phyloP scores from a whole-genome alignment of 2,113 vertebrate genomes.

The Cacatua alba region DNA sequence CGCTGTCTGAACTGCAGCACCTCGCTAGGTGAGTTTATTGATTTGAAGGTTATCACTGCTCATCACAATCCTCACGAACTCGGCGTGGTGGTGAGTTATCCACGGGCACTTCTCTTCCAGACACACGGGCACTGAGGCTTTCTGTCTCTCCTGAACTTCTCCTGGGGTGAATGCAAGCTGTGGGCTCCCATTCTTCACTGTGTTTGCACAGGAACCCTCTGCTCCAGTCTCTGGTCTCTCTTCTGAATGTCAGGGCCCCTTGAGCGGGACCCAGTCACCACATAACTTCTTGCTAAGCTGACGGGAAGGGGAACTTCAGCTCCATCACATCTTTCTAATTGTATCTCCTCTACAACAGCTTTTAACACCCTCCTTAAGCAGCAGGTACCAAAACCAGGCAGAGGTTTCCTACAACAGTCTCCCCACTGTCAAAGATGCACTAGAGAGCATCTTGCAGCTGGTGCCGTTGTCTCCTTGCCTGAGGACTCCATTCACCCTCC shows the following conservation, averaged over 20 bases:
- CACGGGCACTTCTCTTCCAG: background rate
- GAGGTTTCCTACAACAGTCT: background rate
- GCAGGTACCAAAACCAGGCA: background rate
- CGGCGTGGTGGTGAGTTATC: background rate
- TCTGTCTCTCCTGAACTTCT: background rate
- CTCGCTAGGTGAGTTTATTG: background rate
- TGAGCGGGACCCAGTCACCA: background rate
- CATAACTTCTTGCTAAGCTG: background rate
- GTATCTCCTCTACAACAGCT: background rate
- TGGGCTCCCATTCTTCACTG: rapidly evolving
- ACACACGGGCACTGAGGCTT: rapidly evolving
- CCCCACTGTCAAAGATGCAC: rapidly evolving
- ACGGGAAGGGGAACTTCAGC: background rate
- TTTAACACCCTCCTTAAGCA: background rate
- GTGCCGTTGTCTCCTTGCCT: background rate
- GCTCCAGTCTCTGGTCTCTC: background rate
- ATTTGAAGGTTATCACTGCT: background rate
- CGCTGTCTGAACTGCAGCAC: rapidly evolving
- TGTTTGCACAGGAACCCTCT: background rate
- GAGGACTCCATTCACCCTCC: background rate
- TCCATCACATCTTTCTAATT: background rate
- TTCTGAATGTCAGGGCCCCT: background rate
- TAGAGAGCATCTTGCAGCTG: background rate
- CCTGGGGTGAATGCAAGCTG: rapidly evolving
- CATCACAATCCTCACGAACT: rapidly evolving